phyloP scores from a whole-genome alignment of 2,113 vertebrate genomes.

The Silurus meridionalis region DNA sequence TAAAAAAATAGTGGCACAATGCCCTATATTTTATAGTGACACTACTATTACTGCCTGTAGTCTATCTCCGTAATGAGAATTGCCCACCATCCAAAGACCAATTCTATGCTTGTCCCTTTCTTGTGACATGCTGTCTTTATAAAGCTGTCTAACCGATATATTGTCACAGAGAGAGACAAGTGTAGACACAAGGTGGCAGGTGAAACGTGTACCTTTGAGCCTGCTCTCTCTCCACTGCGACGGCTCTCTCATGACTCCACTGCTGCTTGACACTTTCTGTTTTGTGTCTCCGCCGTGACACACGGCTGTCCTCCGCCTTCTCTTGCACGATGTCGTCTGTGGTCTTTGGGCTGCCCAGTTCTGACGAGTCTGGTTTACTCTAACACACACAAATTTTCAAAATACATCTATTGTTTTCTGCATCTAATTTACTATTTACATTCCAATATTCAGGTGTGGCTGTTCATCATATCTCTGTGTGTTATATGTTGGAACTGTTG shows the following conservation, averaged over 20 bases:
- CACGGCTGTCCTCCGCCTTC: slow-evolving; percentile 84
- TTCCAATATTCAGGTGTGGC: background rate
- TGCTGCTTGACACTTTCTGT: slow-evolving; percentile 90
- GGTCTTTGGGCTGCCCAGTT: slow-evolving; percentile 92
- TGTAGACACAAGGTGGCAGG: background rate
- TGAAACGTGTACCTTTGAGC: slow-evolving; percentile 76
- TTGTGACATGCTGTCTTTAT: background rate
- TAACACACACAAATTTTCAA: slow-evolving; percentile 54
- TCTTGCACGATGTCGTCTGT: slow-evolving; percentile 95
- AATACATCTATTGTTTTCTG: background rate
- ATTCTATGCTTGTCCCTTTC: background rate
- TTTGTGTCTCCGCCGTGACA: slow-evolving; percentile 84
- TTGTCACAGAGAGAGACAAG: background rate
- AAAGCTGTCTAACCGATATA: background rate
- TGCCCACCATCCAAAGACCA: background rate
- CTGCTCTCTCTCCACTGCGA: slow-evolving; percentile 81
- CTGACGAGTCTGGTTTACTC: slow-evolving; percentile 90
- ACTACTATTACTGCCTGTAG: background rate
- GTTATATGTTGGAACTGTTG: background rate
- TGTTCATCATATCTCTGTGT: background rate
- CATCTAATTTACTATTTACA: background rate
- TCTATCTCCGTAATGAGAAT: background rate
- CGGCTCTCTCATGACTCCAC: slow-evolving; percentile 79
- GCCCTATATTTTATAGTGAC: background rate
- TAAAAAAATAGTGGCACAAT: too few species aligned